phyloP scores from a whole-genome alignment of 2,888 invertebrate genomes.

The Tenthredo mesomela region DNA sequence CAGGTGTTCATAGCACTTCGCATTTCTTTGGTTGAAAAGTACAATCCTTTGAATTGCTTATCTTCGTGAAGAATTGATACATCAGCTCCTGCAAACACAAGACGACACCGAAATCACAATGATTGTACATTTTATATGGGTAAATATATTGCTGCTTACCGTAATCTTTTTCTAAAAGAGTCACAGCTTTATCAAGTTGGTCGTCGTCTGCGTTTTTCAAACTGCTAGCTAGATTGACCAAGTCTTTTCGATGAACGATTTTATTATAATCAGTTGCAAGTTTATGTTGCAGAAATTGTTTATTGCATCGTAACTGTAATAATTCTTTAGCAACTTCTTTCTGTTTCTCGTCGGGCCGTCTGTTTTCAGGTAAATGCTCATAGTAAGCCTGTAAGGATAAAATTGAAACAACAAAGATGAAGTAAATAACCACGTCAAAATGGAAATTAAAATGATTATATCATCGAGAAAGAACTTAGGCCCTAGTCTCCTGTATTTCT shows the following conservation, averaged over 20 bases:
- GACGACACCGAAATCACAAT: too few relatives aligned
- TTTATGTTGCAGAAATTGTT: background rate
- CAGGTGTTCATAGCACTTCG: constrained; percentile 50
- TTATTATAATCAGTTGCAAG: background rate
- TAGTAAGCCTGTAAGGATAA: background rate
- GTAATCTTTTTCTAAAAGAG: background rate
- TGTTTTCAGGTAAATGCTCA: background rate
- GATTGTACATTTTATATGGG: too few relatives aligned
- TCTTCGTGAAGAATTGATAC: background rate
- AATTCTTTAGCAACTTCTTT: background rate
- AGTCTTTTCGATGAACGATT: background rate
- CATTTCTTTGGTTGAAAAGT: constrained; percentile 57
- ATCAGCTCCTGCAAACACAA: constrained; percentile 15
- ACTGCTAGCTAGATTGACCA: background rate
- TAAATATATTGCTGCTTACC: too few relatives aligned
- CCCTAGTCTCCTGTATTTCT: too few relatives aligned
- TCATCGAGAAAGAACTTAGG: too few relatives aligned
- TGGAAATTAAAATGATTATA: background rate
- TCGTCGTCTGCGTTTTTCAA: background rate
- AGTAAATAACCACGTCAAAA: background rate
- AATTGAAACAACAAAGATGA: too few relatives aligned
- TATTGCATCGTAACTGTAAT: background rate
- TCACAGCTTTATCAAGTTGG: background rate
- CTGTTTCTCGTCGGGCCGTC: background rate
- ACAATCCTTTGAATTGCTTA: constrained; percentile 53